Evolutionary conservation across 2,888 invertebrate species (phyloP), one percentile per base, ranked within the genome.

Genomic region (Drosophila maculinotata): DNA sequence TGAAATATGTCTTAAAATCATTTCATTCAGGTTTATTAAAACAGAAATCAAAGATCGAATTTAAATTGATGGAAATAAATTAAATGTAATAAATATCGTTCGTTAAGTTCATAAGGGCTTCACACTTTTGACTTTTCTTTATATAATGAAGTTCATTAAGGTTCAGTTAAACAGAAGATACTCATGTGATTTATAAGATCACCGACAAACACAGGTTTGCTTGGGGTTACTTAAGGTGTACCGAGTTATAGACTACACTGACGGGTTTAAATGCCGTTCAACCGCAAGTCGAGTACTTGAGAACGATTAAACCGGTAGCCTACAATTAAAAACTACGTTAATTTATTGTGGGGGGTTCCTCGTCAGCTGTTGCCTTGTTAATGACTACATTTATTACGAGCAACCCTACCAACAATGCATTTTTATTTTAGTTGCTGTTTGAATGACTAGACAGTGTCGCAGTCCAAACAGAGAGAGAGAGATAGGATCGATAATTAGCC

Each of bases 261-360:
- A 60, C 60, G 44, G 38, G 10, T 35, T 64, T 38, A 9, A 72
- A 39, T 51, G 75, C 35, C 70, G 44, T 44, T 69, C 64, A 69
- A 70, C 70, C 56, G 54, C 54, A 54, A 31, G n/a, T 12, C 14
- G 36, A 44, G 44, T 51, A 15, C n/a, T 39, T 41, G 51, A 15
- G 14, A 25, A 17, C 45, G 15, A 36, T 68, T 42, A 68, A 54
- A 12, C 41, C 31, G 15, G 6, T 42, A 39, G 35, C 31, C 47
- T 28, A 39, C 66, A 49, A 30, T 48, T 39, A 30, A 15, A 42
- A 38, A 35, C 28, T 14, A 23, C 12, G 6, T 6, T 10, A 49
- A n/a, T 56, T 9, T 26, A 35, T 48, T 23, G 6, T 12, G 7
- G 0, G 14, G 10, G 9, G 8, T 35, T 25, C 6, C 30, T 28